Evolutionary conservation across 2,888 invertebrate genomes (phyloP).

Genomic region (Meghimatium bilineatum): DNA sequence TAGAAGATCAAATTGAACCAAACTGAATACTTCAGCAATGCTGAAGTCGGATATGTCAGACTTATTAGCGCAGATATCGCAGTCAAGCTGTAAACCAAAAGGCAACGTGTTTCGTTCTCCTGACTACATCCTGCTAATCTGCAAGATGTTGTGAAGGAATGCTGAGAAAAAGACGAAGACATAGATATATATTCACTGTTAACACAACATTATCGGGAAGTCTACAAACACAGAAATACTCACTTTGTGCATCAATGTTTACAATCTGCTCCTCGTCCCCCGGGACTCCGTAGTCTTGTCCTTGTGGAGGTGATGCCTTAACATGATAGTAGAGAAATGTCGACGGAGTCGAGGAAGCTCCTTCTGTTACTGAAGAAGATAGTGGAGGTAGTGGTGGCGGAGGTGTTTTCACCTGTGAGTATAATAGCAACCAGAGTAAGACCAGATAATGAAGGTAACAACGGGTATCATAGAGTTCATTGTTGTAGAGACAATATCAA

Average conservation of each 20-base stretch:
- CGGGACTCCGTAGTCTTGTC: conserved; percentile 20
- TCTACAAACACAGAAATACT: neutral
- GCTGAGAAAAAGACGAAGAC: too few species aligned
- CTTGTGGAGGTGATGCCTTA: conserved; percentile 10
- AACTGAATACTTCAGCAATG: too few species aligned
- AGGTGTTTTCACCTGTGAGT: conserved; percentile 29
- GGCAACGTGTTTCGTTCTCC: too few species aligned
- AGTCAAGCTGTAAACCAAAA: too few species aligned
- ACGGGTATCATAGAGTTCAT: neutral
- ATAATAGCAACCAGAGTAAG: neutral
- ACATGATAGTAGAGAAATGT: conserved; percentile 42
- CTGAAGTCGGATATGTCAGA: too few species aligned
- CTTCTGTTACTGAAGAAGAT: neutral
- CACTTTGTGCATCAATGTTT: conserved; percentile 14
- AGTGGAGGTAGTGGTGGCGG: neutral
- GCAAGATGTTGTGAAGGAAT: too few species aligned
- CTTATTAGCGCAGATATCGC: too few species aligned
- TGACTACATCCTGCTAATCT: too few species aligned
- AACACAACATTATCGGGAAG: too few species aligned
- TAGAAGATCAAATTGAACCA: too few species aligned
- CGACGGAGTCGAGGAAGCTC: conserved; percentile 5
- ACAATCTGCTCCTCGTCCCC: conserved; percentile 23
- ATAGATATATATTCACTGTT: too few species aligned
- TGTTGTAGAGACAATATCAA: too few species aligned
- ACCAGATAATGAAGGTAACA: neutral